Conservation (phyloP, 2,113 vertebrate genomes). For the Ciconia maguari region DNA sequence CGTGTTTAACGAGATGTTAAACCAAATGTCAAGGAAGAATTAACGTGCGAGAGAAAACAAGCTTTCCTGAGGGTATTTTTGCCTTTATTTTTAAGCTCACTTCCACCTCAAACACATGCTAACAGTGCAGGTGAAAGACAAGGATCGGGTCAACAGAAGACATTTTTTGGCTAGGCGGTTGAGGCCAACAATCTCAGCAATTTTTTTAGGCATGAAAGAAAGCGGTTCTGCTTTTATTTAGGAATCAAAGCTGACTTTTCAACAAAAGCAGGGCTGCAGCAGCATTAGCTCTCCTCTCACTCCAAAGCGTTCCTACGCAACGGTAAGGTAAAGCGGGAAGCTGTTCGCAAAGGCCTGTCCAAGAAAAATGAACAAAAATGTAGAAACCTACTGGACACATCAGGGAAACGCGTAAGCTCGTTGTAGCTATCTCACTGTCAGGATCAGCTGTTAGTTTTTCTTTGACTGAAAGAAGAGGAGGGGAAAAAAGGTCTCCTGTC, state of each 20-base stretch:
- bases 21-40: rapidly evolving
- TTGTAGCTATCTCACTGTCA: conserved; percentile 94
- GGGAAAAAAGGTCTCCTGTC: neutral
- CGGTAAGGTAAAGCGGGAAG: neutral
- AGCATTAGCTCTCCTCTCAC: neutral
- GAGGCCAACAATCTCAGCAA: neutral
- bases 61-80: neutral
- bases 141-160: neutral
- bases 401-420: conserved; percentile 91
- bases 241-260: neutral
- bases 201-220: neutral
- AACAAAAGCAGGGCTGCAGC: neutral
- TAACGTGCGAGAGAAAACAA: neutral
- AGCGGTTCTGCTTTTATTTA: neutral
- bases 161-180: neutral
- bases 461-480: conserved; percentile 81
- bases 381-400: conserved; percentile 87
- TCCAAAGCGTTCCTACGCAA: neutral
- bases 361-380: neutral
- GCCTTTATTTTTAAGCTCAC: neutral
- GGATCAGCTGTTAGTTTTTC: conserved; percentile 94
- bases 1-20: rapidly evolving
- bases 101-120: neutral
- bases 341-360: neutral
- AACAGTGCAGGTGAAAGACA: neutral